phyloP scores from a whole-genome alignment of 2,113 vertebrate genomes.

The Silurus glanis region DNA sequence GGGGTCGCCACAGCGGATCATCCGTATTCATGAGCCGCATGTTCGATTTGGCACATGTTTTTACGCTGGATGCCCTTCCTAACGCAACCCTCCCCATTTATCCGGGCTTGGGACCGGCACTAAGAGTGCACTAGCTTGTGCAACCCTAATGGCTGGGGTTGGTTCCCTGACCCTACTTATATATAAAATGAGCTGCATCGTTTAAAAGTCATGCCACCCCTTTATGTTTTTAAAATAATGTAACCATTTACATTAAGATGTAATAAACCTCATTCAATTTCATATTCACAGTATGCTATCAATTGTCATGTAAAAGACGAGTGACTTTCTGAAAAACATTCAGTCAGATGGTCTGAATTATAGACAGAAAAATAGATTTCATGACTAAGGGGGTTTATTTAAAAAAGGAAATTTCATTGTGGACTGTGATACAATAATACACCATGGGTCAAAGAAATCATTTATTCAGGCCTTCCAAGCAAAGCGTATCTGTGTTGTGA shows the following conservation, averaged over 20 bases:
- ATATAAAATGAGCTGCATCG: not conserved
- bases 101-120: too few species aligned
- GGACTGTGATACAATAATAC: constrained; percentile 34
- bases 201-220: not conserved
- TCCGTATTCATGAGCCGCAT: too few species aligned
- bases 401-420: constrained; percentile 38
- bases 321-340: not conserved
- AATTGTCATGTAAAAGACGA: not conserved
- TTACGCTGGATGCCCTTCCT: too few species aligned
- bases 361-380: constrained; percentile 23
- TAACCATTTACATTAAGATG: not conserved
- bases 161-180: too few species aligned
- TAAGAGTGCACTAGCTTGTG: too few species aligned
- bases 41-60: too few species aligned
- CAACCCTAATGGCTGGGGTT: too few species aligned
- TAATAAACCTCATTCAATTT: not conserved
- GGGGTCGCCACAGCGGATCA: too few species aligned
- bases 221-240: not conserved
- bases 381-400: constrained; percentile 36
- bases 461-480: constrained; percentile 34
- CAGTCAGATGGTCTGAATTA: constrained; percentile 8
- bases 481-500: constrained; percentile 45
- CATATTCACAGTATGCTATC: not conserved
- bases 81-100: too few species aligned
- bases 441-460: constrained; percentile 26